Base-by-base conservation (phyloP, 2,113 vertebrate species). In the Microtus pennsylvanicus region DNA sequence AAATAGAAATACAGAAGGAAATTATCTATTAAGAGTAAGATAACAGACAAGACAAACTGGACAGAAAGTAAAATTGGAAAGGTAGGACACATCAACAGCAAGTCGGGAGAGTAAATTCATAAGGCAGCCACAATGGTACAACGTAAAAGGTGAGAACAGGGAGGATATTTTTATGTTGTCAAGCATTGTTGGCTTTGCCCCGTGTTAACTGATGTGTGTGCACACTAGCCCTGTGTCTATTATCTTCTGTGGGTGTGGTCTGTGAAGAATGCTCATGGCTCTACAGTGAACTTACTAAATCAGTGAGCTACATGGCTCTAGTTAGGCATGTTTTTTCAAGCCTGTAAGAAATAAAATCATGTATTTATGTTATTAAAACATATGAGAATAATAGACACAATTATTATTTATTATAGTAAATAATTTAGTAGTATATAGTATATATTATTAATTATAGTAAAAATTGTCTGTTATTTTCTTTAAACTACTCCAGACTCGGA, bases 321-420 rank as follows among this genome's bases (percentile, higher is more conserved):
- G 7, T 72, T 5, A 91, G 45, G 26, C 11, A 93, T 55, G 77
- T 58, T 47, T 26, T 82, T 38, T 82, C 17, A 83, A 42, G 61
- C 16, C 2, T 91, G 4, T 17, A 90, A 80, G 24, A 89, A 58
- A 65, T 33, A 83, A 91, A 61, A 50, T 24, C 8, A 80, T 30
- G 78, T 35, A 82, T 30, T 67, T 74, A 55, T 78, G 77, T 95
- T 94, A 81, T 47, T 70, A 11, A 94, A 89, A 65, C 67, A 82
- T 0, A 82, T 82, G 30, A 42, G 26, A 78, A 63, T 77, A 82
- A 67, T 28, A 95, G 50, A 92, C 35, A 16, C 33, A 75, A 77
- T 19, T 28, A 8, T 47, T 47, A 47, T 47, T 47, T 8, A 8
- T 47, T 47, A 47, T 47, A 47, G 47, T 47, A 47, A 47, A 8